Evolutionary conservation across 2,113 vertebrate species (phyloP), one percentile per base, ranked within the genome.

Genomic region (Sardina pilchardus): DNA sequence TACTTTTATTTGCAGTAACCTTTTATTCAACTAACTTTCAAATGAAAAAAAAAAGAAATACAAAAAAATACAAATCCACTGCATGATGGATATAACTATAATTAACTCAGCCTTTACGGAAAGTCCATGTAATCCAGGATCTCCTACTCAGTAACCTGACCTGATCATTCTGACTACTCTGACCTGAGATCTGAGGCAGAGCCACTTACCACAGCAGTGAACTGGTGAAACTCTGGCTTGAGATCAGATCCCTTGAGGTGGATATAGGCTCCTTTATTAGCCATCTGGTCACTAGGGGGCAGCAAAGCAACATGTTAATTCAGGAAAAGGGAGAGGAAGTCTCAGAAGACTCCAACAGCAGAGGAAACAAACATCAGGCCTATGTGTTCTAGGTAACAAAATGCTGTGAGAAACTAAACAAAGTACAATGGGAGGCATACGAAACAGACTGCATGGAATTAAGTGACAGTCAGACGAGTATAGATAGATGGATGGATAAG

Each of bases 251-350:
- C 97, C 92, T 93, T 96, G 94, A 99, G 96, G 93, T 97, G 97
- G 89, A 99, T 99, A 87, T 98, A 99, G 34, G 97, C 96, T 91
- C 97, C 97, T 95, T 98, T 98, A 88, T 99, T 99, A 89, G 95
- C 97, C 97, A 99, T 99, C 96, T 99, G 97, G 93, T 99, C 97
- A 92, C 97, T 99, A 82, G 36, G 81, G 19, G 85, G 63, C 63
- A 71, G n/a, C 63, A 71, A 71, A 71, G n/a, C 26, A 12, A 71
- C n/a, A 10, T 7, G n/a, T 67, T 71, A 71, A 34, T 71, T 10
- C 26, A 30, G 63, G 8, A 1, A 34, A 30, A 14, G 26, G 26
- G n/a, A 71, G 6, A 71, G 1, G 63, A 26, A 26, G 26, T 10
- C n/a, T 26, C n/a, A 10, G 59, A 63, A 75, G 1, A 63, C 24